Base-by-base conservation (phyloP, 2,797 vertebrate genomes). In the Falco rusticolus region DNA sequence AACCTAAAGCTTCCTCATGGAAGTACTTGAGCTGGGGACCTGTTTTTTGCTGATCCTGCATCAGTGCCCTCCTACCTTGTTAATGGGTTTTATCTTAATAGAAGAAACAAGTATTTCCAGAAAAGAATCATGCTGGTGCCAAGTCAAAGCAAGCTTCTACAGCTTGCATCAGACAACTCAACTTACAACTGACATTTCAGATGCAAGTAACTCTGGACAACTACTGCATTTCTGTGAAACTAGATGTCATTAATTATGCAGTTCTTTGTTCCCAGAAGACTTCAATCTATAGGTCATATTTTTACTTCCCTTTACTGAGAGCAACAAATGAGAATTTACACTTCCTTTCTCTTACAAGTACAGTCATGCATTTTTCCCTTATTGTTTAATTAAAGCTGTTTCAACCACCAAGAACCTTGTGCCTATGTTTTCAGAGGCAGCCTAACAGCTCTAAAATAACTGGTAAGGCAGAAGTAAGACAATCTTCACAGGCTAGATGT, bases 241-340 rank as follows among this genome's bases (percentile, higher is more conserved):
- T 33, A 51, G 37, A 29, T 47, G 18, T 65, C n/a, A 68, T 37
- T 72, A 66, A 79, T 87, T 64, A 84, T 12, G 18, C 70, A 87
- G 80, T 34, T 84, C 74, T 71, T 81, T 68, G 47, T 60, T 90
- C 78, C 61, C 84, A 69, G n/a, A 74, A 87, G 41, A 78, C 45
- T 76, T 50, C n/a, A 66, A 47, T 80, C 57, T 61, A 77, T 13
- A 47, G 29, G n/a, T 54, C 71, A 26, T 65, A 57, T 84, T 90
- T 89, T 83, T 50, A 90, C 92, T 95, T 95, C 93, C 88, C 41
- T 71, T 93, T 89, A 66, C 41, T 17, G 56, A 83, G 39, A 92
- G 28, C 31, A 91, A 81, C 33, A 60, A 88, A 77, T 41, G 56
- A 84, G 77, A 94, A 87, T 79, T 91, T 61, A 66, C 10, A 74